Conservation (phyloP, 2,113 vertebrate genomes). For the Eptatretus burgeri region DNA sequence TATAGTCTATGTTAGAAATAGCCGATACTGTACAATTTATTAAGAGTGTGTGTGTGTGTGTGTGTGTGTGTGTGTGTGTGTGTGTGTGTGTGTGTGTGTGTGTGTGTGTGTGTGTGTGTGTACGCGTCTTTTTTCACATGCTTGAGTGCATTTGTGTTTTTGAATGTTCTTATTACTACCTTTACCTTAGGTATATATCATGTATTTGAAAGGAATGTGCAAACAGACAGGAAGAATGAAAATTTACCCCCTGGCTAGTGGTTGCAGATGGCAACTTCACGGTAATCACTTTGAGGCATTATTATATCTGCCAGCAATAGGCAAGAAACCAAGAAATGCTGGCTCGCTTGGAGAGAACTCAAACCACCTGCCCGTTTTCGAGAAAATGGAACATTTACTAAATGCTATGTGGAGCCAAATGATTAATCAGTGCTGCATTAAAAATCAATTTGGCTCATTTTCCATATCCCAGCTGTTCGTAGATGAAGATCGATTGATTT, state of each 20-base stretch:
- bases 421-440: no score
- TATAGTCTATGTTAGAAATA: no score
- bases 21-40: no score
- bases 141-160: neutral
- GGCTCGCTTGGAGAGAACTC: neutral
- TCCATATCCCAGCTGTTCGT: no score
- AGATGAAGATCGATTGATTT: no score
- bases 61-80: no score
- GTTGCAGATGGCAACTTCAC: neutral
- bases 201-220: neutral
- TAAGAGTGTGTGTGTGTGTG: no score
- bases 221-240: neutral
- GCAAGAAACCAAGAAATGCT: neutral
- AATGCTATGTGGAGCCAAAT: neutral
- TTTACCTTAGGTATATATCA: neutral
- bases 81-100: no score
- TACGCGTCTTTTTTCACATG: no score
- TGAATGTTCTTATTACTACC: conserved; percentile 7
- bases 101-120: no score
- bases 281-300: neutral
- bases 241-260: neutral
- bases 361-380: neutral
- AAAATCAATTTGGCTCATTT: no score
- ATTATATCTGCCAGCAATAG: neutral
- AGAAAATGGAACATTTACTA: neutral